These are phyloP conservation scores for Xestia c-nigrum DNA, from an alignment of 2,888 invertebrate genomes.

Conservation along the genomic window DNA sequence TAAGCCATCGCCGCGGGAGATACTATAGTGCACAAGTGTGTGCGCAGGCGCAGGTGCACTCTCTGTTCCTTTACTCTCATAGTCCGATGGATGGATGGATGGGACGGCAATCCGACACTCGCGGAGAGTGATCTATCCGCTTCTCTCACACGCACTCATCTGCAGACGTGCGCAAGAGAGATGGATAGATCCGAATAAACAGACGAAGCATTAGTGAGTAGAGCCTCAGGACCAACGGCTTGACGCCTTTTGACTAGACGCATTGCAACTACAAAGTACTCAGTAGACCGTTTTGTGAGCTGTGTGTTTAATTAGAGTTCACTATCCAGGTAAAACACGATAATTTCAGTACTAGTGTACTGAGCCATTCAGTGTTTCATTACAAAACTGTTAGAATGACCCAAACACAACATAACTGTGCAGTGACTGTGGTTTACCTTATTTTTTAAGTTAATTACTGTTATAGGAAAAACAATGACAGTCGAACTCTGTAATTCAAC, in stretches of 20 bases:
- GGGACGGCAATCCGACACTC: no score
- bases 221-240: no score
- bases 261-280: not conserved
- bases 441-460: slow-evolving; percentile 29
- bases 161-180: no score
- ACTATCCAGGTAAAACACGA: slow-evolving; percentile 8
- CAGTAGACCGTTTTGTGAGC: not conserved
- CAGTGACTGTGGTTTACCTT: slow-evolving; percentile 32
- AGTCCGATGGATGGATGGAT: no score
- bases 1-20: no score
- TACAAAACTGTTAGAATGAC: slow-evolving; percentile 32
- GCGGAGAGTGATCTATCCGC: no score
- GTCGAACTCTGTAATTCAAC: not conserved
- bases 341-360: slow-evolving; percentile 23
- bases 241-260: not conserved
- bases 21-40: no score
- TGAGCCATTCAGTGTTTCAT: slow-evolving; percentile 32
- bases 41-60: no score
- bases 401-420: slow-evolving; percentile 4
- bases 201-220: no score
- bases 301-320: not conserved
- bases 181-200: no score
- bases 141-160: no score
- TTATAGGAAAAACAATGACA: slow-evolving; percentile 15
- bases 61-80: no score